A percentile compares a stretch with the other conserved stretches of the same genome.
Evolutionary conservation across 2,888 invertebrate species (phyloP).

Genomic region (Hesperia comma): DNA sequence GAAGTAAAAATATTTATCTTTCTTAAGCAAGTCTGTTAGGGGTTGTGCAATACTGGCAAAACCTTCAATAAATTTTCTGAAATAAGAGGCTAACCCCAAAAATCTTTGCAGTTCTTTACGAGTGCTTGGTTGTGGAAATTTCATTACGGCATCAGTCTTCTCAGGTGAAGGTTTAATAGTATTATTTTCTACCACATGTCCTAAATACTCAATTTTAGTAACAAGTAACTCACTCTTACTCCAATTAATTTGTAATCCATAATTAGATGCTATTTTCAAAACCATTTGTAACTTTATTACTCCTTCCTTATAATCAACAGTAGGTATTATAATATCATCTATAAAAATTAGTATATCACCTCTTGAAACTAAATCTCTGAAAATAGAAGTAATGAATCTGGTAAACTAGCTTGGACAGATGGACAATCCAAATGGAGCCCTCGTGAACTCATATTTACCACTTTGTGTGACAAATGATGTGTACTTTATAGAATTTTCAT

Average conservation of each 20-base stretch:
- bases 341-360: constrained; percentile 20
- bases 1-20: constrained; percentile 28
- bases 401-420: too few relatives aligned
- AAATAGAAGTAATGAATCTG: too few relatives aligned
- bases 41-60: constrained; percentile 32
- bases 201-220: constrained; percentile 28
- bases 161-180: constrained; percentile 17
- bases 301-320: constrained; percentile 1
- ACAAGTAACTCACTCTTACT: constrained; percentile 17
- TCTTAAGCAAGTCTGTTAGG: constrained; percentile 27
- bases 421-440: too few relatives aligned
- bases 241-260: constrained; percentile 19
- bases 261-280: not conserved
- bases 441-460: too few relatives aligned
- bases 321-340: constrained; percentile 29
- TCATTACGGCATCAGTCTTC: constrained; percentile 21
- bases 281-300: not conserved
- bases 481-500: too few relatives aligned
- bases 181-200: constrained; percentile 19
- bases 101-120: constrained; percentile 30
- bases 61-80: constrained; percentile 28
- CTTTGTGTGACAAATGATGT: too few relatives aligned
- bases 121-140: constrained; percentile 23
- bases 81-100: constrained; percentile 29
- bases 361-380: constrained; percentile 17